Percentiles rank a stretch among this genome's conserved stretches.
phyloP scores from a whole-genome alignment of 2,797 vertebrate species.

The Malacoraja senta region DNA sequence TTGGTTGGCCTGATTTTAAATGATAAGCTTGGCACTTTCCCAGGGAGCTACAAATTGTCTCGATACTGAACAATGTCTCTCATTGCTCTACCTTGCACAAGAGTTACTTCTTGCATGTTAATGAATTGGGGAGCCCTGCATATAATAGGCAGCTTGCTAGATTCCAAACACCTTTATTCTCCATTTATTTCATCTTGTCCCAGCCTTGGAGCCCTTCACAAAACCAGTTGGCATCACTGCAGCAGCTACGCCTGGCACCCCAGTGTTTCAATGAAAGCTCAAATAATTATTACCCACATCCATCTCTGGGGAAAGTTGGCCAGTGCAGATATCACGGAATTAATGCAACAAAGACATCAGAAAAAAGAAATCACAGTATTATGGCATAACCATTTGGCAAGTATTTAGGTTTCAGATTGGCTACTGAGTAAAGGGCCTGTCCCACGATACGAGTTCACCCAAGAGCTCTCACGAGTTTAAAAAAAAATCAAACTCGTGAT shows the following conservation, averaged over 20 bases:
- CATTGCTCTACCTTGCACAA: background rate
- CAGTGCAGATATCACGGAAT: constrained; percentile 1
- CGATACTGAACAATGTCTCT: background rate
- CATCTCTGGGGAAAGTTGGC: background rate
- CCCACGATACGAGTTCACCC: no score
- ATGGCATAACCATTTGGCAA: constrained; percentile 22
- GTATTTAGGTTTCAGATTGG: background rate
- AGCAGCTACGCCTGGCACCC: background rate
- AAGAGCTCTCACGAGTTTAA: no score
- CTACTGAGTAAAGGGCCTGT: no score
- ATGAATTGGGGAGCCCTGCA: background rate
- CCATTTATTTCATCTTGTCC: background rate
- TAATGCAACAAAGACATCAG: background rate
- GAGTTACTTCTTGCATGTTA: constrained; percentile 14
- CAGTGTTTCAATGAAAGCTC: background rate
- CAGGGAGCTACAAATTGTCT: background rate
- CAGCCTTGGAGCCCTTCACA: background rate
- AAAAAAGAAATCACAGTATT: background rate
- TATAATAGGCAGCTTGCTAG: constrained; percentile 6
- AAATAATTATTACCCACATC: background rate
- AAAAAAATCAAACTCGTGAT: no score
- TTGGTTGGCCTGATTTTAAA: constrained; percentile 9
- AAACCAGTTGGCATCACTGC: background rate
- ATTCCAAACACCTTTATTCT: background rate
- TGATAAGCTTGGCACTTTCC: background rate